These are phyloP conservation scores for Eumeta japonica DNA, from an alignment of 1,140 invertebrate species.

Conservation along the genomic window DNA sequence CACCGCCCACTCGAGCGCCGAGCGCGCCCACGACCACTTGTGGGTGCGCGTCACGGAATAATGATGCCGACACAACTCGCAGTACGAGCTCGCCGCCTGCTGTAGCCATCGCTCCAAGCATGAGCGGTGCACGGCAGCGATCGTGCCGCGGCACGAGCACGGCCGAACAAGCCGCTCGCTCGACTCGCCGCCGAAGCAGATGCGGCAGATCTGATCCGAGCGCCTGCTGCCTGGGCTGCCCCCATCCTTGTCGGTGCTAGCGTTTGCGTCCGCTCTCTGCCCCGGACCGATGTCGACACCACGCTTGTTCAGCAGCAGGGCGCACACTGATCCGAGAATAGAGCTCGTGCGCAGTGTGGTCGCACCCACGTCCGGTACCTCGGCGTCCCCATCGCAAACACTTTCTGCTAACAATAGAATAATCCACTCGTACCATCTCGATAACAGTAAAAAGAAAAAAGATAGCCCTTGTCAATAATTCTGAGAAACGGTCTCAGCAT, in stretches of 20 bases:
- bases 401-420: no score
- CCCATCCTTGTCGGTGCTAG: slow-evolving; percentile 20
- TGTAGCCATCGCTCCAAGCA: slow-evolving; percentile 73
- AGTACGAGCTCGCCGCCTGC: slow-evolving; percentile 59
- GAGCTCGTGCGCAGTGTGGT: slow-evolving; percentile 32
- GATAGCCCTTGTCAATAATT: no score
- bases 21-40: slow-evolving; percentile 44
- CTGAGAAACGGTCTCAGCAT: no score
- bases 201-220: slow-evolving; percentile 45
- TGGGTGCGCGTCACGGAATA: slow-evolving; percentile 50
- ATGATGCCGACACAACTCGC: slow-evolving; percentile 63
- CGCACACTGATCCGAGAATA: slow-evolving; percentile 42
- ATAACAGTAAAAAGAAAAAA: no score
- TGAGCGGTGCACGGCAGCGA: slow-evolving; percentile 66
- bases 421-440: no score
- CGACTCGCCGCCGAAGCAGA: slow-evolving; percentile 48
- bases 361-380: slow-evolving; percentile 27
- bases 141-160: slow-evolving; percentile 60
- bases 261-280: neutral
- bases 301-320: slow-evolving; percentile 38
- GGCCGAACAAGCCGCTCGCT: slow-evolving; percentile 47
- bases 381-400: slow-evolving; percentile 33
- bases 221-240: slow-evolving; percentile 23
- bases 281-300: no score
- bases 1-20: slow-evolving; percentile 36